Base-by-base conservation (phyloP, 2,888 invertebrate species). In the Leptopilina myrica region DNA sequence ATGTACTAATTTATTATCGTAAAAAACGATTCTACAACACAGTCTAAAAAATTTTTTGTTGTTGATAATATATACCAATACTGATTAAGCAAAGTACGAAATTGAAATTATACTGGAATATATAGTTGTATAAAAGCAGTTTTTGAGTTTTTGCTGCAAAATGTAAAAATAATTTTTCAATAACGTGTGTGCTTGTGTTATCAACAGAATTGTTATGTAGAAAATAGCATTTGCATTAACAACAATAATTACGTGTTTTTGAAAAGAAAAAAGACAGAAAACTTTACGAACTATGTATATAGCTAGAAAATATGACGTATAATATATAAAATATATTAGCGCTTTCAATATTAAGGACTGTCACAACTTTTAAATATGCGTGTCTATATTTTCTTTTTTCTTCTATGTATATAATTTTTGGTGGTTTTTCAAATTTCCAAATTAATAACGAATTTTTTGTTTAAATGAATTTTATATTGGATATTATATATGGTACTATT, bases 261-360 rank as follows among this genome's bases (percentile, higher is more conserved):
- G 33, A 40, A 73, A 73, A n/a, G 1, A 56, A 43, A 43, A 43
- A 73, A 73, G n/a, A 62, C 62, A 56, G 53, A 56, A 40, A 49
- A 53, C 14, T 73, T 53, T 33, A 53, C 62, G 8, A 20, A 62
- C 62, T 62, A 62, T 9, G 7, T 62, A 62, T 9, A 7, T 62
- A 62, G 15, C 15, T 20, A 20, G 7, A 20, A 43, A 43, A 62
- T 20, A 62, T 12, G 49, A 49, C 49, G 11, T 49, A 14, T 49
- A 14, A 65, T 43, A 67, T 66, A 53, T 53, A 6, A 69, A 49
- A 26, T 26, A 15, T 14, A n/a, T 53, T 64, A 14, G 11, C 40
- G 53, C 2, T 20, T 69, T 69, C 53, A 73, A 14, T 73, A 73
- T 73, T 73, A 73, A 73, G 73, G 73, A 73, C 73, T 73, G 73